These are phyloP conservation scores for Tineola bisselliella DNA, from an alignment of 2,888 invertebrate genomes.

Conservation along the genomic window DNA sequence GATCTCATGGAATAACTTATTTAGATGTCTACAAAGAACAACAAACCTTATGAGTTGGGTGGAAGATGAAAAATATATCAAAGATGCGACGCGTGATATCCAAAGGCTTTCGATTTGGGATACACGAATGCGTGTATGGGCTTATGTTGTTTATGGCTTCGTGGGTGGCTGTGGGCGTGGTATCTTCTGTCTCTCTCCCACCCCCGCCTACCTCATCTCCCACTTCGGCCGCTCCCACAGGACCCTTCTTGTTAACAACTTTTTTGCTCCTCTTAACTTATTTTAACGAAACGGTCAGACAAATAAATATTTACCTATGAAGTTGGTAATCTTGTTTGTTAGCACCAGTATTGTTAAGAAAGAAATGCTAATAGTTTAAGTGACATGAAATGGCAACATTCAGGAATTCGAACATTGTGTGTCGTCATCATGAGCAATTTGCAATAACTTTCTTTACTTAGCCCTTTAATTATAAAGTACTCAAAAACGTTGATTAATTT, in stretches of 20 bases:
- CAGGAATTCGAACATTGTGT: too few relatives aligned
- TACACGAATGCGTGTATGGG: conserved; percentile 67
- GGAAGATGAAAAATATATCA: not conserved
- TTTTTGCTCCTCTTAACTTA: conserved; percentile 59
- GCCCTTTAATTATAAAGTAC: too few relatives aligned
- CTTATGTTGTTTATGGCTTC: conserved; percentile 66
- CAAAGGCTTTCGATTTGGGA: conserved; percentile 51
- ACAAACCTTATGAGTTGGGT: conserved; percentile 37
- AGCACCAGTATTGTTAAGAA: conserved; percentile 28
- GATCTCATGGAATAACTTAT: conserved; percentile 58
- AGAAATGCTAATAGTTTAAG: conserved; percentile 4
- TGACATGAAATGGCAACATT: not conserved
- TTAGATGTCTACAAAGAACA: conserved; percentile 35
- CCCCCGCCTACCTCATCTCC: conserved; percentile 24
- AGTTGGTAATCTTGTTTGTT: conserved; percentile 55
- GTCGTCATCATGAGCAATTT: too few relatives aligned
- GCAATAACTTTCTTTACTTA: too few relatives aligned
- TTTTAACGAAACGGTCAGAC: conserved; percentile 58
- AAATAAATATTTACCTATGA: conserved; percentile 52
- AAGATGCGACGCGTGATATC: conserved; percentile 40
- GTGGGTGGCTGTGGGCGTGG: conserved; percentile 68
- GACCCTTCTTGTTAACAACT: conserved; percentile 62
- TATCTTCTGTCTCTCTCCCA: conserved; percentile 35
- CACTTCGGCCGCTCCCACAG: conserved; percentile 62
- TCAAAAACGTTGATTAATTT: too few relatives aligned